phyloP scores from a whole-genome alignment of 2,797 vertebrate genomes.

The Odontamblyopus rebecca region DNA sequence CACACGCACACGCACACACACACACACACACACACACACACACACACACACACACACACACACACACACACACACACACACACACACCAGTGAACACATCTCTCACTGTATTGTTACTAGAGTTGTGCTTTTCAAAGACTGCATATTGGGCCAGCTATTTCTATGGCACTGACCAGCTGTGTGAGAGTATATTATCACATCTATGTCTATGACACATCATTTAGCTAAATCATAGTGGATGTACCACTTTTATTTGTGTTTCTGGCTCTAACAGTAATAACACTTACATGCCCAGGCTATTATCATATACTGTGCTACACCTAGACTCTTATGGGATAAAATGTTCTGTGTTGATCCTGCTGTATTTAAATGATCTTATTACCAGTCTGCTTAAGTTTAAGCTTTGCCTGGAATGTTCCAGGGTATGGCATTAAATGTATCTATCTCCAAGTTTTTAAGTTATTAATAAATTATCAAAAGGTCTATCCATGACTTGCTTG shows the following conservation, averaged over 20 bases:
- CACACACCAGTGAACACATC: slow-evolving; percentile 16
- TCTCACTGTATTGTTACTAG: slow-evolving; percentile 14
- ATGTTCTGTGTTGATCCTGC: neutral
- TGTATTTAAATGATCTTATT: neutral
- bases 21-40: too few species aligned
- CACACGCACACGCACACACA: neutral
- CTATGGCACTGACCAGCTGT: neutral
- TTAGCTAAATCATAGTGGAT: too few species aligned
- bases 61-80: neutral
- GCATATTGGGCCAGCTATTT: neutral
- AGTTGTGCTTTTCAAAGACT: neutral
- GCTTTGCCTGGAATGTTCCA: too few species aligned
- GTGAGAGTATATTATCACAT: neutral
- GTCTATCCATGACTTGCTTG: neutral
- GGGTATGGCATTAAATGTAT: too few species aligned
- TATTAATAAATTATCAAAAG: neutral
- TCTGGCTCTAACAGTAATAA: too few species aligned
- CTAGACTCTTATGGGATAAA: neutral
- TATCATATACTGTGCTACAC: neutral
- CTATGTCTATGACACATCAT: neutral
- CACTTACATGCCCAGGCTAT: too few species aligned
- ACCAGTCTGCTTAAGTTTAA: too few species aligned
- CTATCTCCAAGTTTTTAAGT: too few species aligned
- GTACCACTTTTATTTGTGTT: too few species aligned
- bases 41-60: neutral